These are phyloP conservation scores for Riptortus pedestris DNA, from an alignment of 1,140 invertebrate species.

Conservation along the genomic window DNA sequence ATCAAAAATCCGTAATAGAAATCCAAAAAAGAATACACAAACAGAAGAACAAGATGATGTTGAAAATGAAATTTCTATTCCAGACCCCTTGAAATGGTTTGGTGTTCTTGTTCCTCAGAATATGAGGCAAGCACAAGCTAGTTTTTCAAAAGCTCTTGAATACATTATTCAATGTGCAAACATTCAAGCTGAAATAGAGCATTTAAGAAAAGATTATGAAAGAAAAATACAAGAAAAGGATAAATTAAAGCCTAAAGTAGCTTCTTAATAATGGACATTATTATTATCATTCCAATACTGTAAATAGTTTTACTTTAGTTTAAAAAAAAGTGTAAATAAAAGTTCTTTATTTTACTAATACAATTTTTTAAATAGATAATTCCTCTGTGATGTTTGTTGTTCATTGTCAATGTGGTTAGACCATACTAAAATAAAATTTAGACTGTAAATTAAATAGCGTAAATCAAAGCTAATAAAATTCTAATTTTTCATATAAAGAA, in stretches of 20 bases:
- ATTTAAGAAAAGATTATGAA: conserved; percentile 38
- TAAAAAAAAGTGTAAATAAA: too few relatives aligned
- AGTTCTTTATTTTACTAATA: too few relatives aligned
- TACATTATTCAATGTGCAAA: conserved; percentile 51
- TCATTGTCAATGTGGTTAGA: too few relatives aligned
- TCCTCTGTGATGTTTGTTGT: too few relatives aligned
- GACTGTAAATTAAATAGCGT: too few relatives aligned
- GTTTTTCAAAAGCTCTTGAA: conserved; percentile 52
- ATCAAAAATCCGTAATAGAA: background rate
- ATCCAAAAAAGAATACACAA: background rate
- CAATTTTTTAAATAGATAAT: too few relatives aligned
- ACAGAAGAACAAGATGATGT: background rate
- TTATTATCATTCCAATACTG: background rate
- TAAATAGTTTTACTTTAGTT: too few relatives aligned
- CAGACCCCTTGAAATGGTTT: conserved; percentile 62
- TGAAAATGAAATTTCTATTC: background rate
- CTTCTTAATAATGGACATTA: background rate
- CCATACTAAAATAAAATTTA: too few relatives aligned
- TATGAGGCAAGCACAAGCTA: conserved; percentile 52
- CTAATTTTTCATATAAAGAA: too few relatives aligned
- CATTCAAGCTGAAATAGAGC: conserved; percentile 46
- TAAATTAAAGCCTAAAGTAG: conserved; percentile 26
- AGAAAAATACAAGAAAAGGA: background rate
- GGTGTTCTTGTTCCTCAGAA: conserved; percentile 60
- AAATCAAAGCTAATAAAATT: too few relatives aligned